Conservation (phyloP, 2,888 invertebrate genomes). For the Drosophila infuscata region DNA sequence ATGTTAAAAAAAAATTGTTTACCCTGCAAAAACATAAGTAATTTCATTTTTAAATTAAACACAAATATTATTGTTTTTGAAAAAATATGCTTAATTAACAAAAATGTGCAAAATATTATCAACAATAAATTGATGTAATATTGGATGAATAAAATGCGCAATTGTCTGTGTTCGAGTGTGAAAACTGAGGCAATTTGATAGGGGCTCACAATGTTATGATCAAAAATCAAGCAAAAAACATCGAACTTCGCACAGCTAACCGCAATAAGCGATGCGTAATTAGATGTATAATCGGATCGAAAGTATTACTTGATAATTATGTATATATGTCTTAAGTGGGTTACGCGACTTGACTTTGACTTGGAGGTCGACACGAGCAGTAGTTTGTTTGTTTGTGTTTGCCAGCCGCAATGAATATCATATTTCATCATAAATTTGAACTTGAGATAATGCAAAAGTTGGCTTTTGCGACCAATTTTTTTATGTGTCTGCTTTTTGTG, state of each 20-base stretch:
- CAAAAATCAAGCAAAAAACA: neutral
- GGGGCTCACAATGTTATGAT: constrained; percentile 49
- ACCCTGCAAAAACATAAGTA: neutral
- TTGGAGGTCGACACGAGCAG: constrained; percentile 47
- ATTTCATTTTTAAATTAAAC: too few relatives aligned
- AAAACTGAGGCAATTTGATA: constrained; percentile 13
- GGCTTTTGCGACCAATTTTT: neutral
- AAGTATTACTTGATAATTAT: constrained; percentile 14
- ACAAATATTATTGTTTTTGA: neutral
- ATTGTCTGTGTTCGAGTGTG: neutral
- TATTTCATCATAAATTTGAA: constrained; percentile 29
- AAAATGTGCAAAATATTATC: neutral
- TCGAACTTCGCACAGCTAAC: constrained; percentile 8
- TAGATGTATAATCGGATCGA: constrained; percentile 17
- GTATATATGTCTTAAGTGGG: constrained; percentile 47
- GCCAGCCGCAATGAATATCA: constrained; percentile 35
- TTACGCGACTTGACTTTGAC: constrained; percentile 63
- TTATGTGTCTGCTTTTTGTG: neutral
- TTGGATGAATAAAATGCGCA: neutral
- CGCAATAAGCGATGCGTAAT: constrained; percentile 39
- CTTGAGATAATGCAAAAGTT: constrained; percentile 44
- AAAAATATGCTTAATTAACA: neutral
- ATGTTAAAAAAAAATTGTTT: neutral
- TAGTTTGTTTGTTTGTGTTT: neutral
- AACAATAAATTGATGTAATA: neutral